Percentiles rank a stretch among this genome's conserved stretches.
Evolutionary conservation across 2,113 vertebrate species (phyloP).

Genomic region (Brienomyrus brachyistius): DNA sequence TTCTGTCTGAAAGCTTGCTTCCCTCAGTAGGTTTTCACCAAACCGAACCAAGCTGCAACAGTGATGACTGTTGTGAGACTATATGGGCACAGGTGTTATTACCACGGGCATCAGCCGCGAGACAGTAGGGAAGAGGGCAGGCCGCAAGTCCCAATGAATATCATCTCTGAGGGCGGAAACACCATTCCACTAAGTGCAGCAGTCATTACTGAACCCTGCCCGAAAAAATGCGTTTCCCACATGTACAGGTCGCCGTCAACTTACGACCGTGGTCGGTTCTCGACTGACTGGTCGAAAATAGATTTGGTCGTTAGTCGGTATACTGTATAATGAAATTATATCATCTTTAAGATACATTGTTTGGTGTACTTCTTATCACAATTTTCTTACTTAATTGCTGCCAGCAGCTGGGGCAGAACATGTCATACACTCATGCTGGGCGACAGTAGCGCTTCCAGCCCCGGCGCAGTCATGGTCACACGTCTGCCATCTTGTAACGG

Average conservation of each 20-base stretch:
- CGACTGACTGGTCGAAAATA: neutral
- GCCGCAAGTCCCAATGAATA: neutral
- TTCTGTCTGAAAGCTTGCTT: neutral
- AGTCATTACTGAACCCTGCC: neutral
- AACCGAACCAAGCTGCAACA: neutral
- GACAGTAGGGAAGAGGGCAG: neutral
- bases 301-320: neutral
- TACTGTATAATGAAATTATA: neutral
- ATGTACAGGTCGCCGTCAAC: neutral
- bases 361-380: neutral
- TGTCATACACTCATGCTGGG: no score
- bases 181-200: neutral
- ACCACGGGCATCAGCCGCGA: neutral
- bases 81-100: neutral
- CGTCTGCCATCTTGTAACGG: no score
- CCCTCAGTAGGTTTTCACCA: neutral
- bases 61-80: neutral
- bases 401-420: no score
- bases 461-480: no score
- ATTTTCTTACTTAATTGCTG: neutral
- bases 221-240: neutral
- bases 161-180: neutral
- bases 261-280: neutral
- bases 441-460: no score
- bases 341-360: neutral